Conservation (phyloP, 2,797 vertebrate genomes). For the Poecilia wingei region DNA sequence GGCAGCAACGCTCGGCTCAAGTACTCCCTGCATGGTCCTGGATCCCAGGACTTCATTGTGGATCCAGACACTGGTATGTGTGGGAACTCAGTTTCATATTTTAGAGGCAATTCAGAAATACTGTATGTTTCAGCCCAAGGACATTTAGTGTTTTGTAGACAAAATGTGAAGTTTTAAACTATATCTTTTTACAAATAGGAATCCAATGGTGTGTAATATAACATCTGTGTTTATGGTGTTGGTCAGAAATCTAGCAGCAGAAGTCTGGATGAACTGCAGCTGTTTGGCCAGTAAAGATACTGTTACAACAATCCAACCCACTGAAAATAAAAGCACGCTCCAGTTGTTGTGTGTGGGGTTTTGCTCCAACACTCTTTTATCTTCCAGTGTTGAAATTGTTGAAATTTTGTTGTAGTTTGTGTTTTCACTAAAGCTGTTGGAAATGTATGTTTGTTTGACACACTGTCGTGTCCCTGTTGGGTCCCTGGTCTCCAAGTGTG, state of each 20-base stretch:
- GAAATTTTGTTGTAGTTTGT: neutral
- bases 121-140: too few relatives aligned
- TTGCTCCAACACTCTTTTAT: neutral
- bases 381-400: neutral
- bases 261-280: too few relatives aligned
- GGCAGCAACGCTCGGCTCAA: conserved; percentile 88
- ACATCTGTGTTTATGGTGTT: too few relatives aligned
- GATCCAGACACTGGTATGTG: conserved; percentile 89
- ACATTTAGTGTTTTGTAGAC: too few relatives aligned
- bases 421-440: neutral
- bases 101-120: too few relatives aligned
- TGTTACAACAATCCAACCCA: neutral
- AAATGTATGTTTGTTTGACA: neutral
- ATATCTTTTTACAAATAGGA: too few relatives aligned
- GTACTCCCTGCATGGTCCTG: conserved; percentile 89
- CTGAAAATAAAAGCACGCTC: neutral
- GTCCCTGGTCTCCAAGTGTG: neutral
- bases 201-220: too few relatives aligned
- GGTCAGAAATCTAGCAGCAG: too few relatives aligned
- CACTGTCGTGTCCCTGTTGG: conserved; percentile 1
- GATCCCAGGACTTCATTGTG: conserved; percentile 90
- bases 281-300: too few relatives aligned
- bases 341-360: neutral
- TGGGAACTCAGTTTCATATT: conserved; percentile 6
- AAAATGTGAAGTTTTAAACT: too few relatives aligned